These are phyloP conservation scores for Callithrix jacchus DNA, from an alignment of 2,113 vertebrate genomes.

Conservation along the genomic window DNA sequence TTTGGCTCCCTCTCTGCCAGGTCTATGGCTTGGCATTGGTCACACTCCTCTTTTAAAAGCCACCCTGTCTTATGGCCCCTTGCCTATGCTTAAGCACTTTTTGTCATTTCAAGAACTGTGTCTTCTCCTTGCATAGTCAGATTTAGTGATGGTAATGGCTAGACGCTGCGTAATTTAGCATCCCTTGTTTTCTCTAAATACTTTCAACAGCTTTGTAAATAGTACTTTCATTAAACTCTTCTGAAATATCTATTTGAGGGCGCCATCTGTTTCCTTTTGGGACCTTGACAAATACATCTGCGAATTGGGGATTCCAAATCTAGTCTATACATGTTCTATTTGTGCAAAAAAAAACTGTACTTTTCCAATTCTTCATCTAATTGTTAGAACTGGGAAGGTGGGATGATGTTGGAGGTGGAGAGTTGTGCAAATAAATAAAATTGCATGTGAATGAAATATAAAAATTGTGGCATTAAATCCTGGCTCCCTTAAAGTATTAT, in stretches of 20 bases:
- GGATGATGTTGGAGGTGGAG: background rate
- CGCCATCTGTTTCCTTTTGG: background rate
- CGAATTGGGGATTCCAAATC: background rate
- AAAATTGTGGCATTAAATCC: background rate
- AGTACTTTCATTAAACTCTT: background rate
- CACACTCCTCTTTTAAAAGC: background rate
- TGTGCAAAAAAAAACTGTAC: background rate
- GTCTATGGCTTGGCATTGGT: background rate
- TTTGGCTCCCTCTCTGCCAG: background rate
- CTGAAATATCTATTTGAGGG: background rate
- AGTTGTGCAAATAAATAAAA: background rate
- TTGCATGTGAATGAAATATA: background rate
- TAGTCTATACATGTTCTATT: background rate
- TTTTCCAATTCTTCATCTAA: constrained; percentile 16
- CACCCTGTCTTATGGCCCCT: background rate
- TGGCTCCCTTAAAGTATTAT: background rate
- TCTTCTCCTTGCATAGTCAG: background rate
- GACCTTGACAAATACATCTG: background rate
- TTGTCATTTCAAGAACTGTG: background rate
- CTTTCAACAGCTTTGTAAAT: constrained; percentile 8
- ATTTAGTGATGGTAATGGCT: background rate
- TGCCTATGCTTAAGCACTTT: background rate
- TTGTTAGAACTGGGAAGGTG: background rate
- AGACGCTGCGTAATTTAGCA: background rate
- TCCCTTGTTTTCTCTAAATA: background rate